Conservation (phyloP, 2,113 vertebrate species). For the Percina caprodes region DNA sequence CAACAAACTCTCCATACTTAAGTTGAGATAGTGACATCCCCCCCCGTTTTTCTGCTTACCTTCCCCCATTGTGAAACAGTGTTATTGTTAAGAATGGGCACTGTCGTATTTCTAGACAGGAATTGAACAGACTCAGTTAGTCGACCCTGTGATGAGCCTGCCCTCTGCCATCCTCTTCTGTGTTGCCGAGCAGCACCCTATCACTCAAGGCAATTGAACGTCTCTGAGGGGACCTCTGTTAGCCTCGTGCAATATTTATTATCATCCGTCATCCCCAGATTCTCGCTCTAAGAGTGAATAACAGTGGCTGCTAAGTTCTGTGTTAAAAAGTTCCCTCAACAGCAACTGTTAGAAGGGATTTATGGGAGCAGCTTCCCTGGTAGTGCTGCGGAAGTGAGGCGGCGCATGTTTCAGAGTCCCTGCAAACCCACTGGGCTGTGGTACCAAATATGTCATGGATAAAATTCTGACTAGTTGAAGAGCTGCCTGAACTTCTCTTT, state of each 20-base stretch:
- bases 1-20: slow-evolving; percentile 35
- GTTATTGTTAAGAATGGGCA: slow-evolving; percentile 38
- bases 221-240: slow-evolving; percentile 80
- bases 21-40: slow-evolving; percentile 30
- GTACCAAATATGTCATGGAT: slow-evolving; percentile 60
- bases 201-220: slow-evolving; percentile 80
- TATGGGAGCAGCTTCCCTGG: slow-evolving; percentile 64
- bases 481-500: slow-evolving; percentile 27
- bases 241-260: slow-evolving; percentile 81
- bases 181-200: slow-evolving; percentile 74
- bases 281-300: slow-evolving; percentile 66
- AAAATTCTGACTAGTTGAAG: slow-evolving; percentile 48
- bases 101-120: slow-evolving; percentile 55
- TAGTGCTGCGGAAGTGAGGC: slow-evolving; percentile 69
- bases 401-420: slow-evolving; percentile 56
- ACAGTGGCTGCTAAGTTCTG: slow-evolving; percentile 75
- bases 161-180: slow-evolving; percentile 71
- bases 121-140: slow-evolving; percentile 72
- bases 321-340: slow-evolving; percentile 78
- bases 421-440: slow-evolving; percentile 51
- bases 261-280: slow-evolving; percentile 75
- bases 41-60: not conserved
- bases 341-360: slow-evolving; percentile 75
- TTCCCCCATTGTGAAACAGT: slow-evolving; percentile 37
- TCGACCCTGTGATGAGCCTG: slow-evolving; percentile 62